Base-by-base conservation (phyloP, 2,888 invertebrate species). In the Dryobota labecula region DNA sequence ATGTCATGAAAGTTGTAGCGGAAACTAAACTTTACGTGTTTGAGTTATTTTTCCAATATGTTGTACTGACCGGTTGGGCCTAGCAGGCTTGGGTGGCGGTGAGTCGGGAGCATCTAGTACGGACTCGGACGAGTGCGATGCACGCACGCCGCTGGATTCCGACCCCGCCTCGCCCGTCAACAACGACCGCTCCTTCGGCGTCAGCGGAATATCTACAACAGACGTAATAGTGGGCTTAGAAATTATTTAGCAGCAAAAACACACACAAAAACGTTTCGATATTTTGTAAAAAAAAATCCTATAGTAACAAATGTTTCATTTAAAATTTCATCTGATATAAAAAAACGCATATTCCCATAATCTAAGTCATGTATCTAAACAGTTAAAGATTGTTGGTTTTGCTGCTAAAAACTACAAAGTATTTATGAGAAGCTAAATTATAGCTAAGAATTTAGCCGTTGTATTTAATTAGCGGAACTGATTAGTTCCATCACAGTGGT, bases 51-150 rank as follows among this genome's bases (percentile, higher is more conserved):
- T 47, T 41, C 7, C 30, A 41, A 36, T 43, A 18, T 38, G 20
- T 64, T n/a, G 27, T 38, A 83, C 87, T 91, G 92, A 97, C 97
- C 97, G 97, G 87, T 97, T 97, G 70, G 99, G 98, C 86, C 99
- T 96, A 66, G 99, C 98, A 62, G 99, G 99, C 94, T 99, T 99
- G 18, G 98, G 98, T 73, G 98, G 98, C 74, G 98, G 98, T 80
- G 97, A 88, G 73, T 96, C 95, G 11, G 95, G 95, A 62, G 96
- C 94, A 80, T 96, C 96, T 88, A 98, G 94, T 86, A 98, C 97
- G 51, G 98, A 98, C 93, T 98, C 98, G 8, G 98, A 97, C 86
- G 98, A 98, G 90, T 98, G 98, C 65, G 98, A 98, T 66, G 97
- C 97, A 82, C 98, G 97, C 78, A 98, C 97, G 73, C 97, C 96